Base-by-base conservation (phyloP, 2,113 vertebrate genomes). In the Pelvicachromis taeniatus region DNA sequence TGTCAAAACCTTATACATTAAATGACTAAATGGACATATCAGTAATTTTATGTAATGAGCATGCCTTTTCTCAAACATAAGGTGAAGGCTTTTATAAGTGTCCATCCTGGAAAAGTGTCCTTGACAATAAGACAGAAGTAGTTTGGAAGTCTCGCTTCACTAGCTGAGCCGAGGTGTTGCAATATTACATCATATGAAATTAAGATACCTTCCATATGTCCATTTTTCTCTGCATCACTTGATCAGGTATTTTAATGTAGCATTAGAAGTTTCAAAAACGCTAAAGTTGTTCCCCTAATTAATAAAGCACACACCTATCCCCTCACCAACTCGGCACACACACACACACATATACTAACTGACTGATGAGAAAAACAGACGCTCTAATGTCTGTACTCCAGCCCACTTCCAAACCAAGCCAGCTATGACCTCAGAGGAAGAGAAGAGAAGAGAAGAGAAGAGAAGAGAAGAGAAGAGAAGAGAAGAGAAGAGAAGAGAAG, bases 281-380 rank as follows among this genome's bases (percentile, higher is more conserved):
- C 9, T 56, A 59, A 78, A 80, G 61, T 4, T 19, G 79, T 52
- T 38, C 61, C 42, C 78, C 17, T 19, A 80, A 78, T 82, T 77
- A 91, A 83, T 45, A 81, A 42, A 58, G 65, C 52, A 70, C 13
- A 77, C 78, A 82, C 84, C 58, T 80, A 40, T 9, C 21, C 81
- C 9, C 11, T 61, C 42, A 23, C 16, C 90, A 89, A 82, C 53
- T 63, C 10, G 1, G 26, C 26, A 10, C 52, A 63, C 56, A 59
- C 89, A 87, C 80, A 88, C 68, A 85, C 10, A n/a, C 11, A 61
- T n/a, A 23, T 14, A 77, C 17, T 53, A 17, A 73, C 31, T 65
- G 68, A 81, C 91, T 93, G 91, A 94, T 92, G 91, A 88, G 85
- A 90, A 94, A 94, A 95, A 94, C 93, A 94, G 89, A 88, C 73